Base-by-base conservation (phyloP, 2,888 invertebrate species). In the Teinopalpus imperialis region DNA sequence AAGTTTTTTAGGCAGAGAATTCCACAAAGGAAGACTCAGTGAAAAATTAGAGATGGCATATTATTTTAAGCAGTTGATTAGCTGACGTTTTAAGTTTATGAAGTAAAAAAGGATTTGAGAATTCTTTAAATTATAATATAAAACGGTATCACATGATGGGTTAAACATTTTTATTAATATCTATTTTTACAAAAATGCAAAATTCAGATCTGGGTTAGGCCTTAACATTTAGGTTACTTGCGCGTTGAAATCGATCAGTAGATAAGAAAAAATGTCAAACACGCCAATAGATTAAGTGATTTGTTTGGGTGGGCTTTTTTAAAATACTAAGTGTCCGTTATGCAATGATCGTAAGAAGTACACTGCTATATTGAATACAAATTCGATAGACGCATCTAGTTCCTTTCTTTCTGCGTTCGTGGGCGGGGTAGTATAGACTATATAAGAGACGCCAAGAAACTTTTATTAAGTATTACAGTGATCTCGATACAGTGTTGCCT, bases 401-500 rank as follows among this genome's bases (percentile, higher is more conserved):
- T 61, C 66, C 69, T 78, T 80, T 80, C 69, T 66, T 71, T 71
- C 67, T 60, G 52, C 53, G 71, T 39, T 51, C 53, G 77, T 78
- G 69, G 81, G 83, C 80, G 85, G 74, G 77, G 75, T 71, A 60
- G 56, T 63, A 63, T 63, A 63, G 60, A 61, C 66, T 78, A 79
- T 86, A 85, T 74, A 86, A 81, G 74, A 66, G 64, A 73, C 62
- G 74, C 57, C 64, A 52, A 61, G 54, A 58, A 63, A 70, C 68
- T 63, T n/a, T 65, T 58, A 61, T 55, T 61, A 68, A 65, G 72
- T 75, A 80, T 72, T 71, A 64, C 61, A 66, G 57, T 66, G 66
- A 74, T 66, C 61, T 57, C 54, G 57, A 44, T 61, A 63, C 66
- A 61, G 58, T 59, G 60, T 75, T 70, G 71, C 66, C 68, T 69